Conservation (phyloP, 2,113 vertebrate genomes). For the Speoplatyrhinus poulsoni region DNA sequence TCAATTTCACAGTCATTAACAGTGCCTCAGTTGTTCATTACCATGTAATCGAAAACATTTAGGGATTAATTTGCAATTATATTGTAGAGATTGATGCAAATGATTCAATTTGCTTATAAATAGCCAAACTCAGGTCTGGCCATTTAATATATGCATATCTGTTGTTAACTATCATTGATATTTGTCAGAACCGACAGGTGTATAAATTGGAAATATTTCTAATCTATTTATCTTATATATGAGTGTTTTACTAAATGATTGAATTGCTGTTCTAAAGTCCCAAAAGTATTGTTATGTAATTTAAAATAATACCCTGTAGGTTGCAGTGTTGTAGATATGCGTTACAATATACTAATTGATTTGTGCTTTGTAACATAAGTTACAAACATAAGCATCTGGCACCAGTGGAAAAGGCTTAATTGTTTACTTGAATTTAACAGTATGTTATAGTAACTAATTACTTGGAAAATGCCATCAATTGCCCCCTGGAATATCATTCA, state of each 20-base stretch:
- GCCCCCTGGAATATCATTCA: background rate
- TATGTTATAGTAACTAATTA: background rate
- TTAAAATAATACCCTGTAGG: background rate
- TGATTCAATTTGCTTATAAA: slow-evolving; percentile 29
- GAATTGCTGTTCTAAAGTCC: too few relatives aligned
- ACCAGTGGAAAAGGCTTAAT: too few relatives aligned
- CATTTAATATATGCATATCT: slow-evolving; percentile 20
- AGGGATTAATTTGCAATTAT: slow-evolving; percentile 55
- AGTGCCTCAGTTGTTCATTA: slow-evolving; percentile 35
- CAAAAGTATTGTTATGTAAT: background rate
- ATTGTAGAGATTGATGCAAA: slow-evolving; percentile 53
- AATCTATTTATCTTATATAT: background rate
- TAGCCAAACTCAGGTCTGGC: slow-evolving; percentile 21
- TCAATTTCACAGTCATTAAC: slow-evolving; percentile 62
- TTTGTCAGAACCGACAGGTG: background rate
- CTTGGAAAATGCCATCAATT: background rate
- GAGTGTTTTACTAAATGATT: too few relatives aligned
- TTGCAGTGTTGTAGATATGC: background rate
- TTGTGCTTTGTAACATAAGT: too few relatives aligned
- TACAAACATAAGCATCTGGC: too few relatives aligned
- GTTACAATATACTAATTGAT: too few relatives aligned
- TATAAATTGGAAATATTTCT: background rate
- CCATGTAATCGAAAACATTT: slow-evolving; percentile 50
- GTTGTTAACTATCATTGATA: background rate
- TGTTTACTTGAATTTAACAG: too few relatives aligned